Evolutionary conservation across 2,888 invertebrate species (phyloP), one percentile per base, ranked within the genome.

Genomic region (Drosophila multiciliata): DNA sequence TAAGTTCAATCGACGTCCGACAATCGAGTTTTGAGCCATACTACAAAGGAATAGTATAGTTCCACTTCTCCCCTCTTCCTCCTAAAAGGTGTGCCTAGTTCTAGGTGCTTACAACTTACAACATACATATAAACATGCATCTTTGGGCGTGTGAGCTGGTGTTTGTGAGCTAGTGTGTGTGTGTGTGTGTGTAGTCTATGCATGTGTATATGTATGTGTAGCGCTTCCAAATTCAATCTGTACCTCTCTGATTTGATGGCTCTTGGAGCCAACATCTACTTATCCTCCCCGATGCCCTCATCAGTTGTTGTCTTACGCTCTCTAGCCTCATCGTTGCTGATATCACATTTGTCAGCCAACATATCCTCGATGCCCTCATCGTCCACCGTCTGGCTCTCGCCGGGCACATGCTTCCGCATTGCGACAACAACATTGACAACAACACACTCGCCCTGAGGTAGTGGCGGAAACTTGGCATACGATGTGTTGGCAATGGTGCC

Each of bases 341-440:
- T 92, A 92, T 92, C 91, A 92, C 92, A 92, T 91, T 93, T 92
- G 87, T 93, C 92, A 82, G 92, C 91, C 80, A 92, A 87, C 92
- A 93, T 93, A 85, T 93, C 92, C 76, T 93, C 93, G 75, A 93
- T 93, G 70, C 92, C 93, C 79, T 93, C 93, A 58, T 92, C 92
- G 65, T 90, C 92, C 29, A 78, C 78, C 12, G 90, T 77, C 78
- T 92, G 91, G 33, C 79, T 75, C 66, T 82, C 80, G 63, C 82
- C 83, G 59, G 82, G 78, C 55, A 79, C 72, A 59, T 80, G 82
- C 55, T 90, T 86, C 38, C 65, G 77, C 49, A 76, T 35, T 7
- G 26, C 64, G 42, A 81, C 63, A 29, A 69, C 65, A 52, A 45
- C 45, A 45, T 45, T 45, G 45, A 45, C 45, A 45, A 75, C 75